phyloP scores from a whole-genome alignment of 2,888 invertebrate species.

The Drosophila fungiperda region DNA sequence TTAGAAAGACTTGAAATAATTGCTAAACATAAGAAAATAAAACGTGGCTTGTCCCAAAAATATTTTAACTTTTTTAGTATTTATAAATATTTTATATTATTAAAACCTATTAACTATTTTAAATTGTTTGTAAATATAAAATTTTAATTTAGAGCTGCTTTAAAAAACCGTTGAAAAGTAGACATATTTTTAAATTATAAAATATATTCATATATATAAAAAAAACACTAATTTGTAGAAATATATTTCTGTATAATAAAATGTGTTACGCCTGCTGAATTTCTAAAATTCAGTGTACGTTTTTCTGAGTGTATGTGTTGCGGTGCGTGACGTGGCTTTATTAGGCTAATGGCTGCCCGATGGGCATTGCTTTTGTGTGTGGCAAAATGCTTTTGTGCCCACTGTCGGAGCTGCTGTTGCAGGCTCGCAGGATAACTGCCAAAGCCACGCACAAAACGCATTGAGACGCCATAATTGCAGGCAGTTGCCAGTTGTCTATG shows the following conservation, averaged over 20 bases:
- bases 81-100: not conserved
- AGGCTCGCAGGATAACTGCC: constrained; percentile 65
- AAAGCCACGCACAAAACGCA: constrained; percentile 79
- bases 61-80: not conserved
- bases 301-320: constrained; percentile 27
- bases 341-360: constrained; percentile 78
- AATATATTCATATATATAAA: too few relatives aligned
- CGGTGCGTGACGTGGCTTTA: constrained; percentile 67
- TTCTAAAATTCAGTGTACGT: not conserved
- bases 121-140: not conserved
- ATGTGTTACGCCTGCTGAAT: not conserved
- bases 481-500: constrained; percentile 61
- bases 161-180: not conserved
- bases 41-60: not conserved
- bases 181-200: too few relatives aligned
- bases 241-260: not conserved
- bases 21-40: not conserved
- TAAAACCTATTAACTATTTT: too few relatives aligned
- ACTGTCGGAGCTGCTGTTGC: constrained; percentile 22
- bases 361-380: constrained; percentile 80
- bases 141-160: not conserved
- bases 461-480: constrained; percentile 79
- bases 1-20: not conserved
- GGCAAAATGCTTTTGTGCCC: constrained; percentile 63
- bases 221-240: not conserved